These are phyloP conservation scores for Xestia sexstrigata DNA, from an alignment of 2,888 invertebrate genomes.

Conservation along the genomic window DNA sequence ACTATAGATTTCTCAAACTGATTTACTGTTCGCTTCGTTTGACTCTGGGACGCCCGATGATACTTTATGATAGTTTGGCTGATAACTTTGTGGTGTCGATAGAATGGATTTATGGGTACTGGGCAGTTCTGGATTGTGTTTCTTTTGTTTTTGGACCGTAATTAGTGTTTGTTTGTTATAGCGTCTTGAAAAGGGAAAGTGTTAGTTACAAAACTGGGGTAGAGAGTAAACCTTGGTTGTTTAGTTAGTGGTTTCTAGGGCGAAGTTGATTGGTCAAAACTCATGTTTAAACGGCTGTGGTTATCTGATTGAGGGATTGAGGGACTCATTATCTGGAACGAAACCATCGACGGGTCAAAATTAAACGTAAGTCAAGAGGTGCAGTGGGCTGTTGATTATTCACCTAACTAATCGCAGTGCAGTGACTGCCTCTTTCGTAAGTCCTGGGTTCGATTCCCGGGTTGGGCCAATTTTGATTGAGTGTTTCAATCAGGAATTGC, in stretches of 20 bases:
- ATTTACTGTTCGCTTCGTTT: slow-evolving; percentile 57
- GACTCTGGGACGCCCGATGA: slow-evolving; percentile 52
- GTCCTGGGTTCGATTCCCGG: too few relatives aligned
- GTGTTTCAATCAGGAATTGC: too few relatives aligned
- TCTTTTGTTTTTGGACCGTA: slow-evolving; percentile 56
- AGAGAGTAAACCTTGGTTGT: not conserved
- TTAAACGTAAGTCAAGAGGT: not conserved
- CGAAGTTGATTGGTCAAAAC: not conserved
- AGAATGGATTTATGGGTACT: slow-evolving; percentile 54
- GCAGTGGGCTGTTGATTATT: not conserved
- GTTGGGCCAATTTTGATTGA: too few relatives aligned
- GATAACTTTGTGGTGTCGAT: slow-evolving; percentile 64
- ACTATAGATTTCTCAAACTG: slow-evolving; percentile 66
- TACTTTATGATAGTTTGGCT: slow-evolving; percentile 63
- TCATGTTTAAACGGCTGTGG: not conserved
- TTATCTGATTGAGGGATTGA: not conserved
- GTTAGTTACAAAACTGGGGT: slow-evolving; percentile 1
- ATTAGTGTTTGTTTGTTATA: slow-evolving; percentile 50
- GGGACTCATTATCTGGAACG: too few relatives aligned
- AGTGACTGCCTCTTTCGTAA: too few relatives aligned
- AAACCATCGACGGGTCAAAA: not conserved
- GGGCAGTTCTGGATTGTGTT: slow-evolving; percentile 48
- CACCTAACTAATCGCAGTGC: not conserved
- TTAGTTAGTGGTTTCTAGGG: not conserved
- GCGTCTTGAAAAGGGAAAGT: slow-evolving; percentile 23